These are phyloP conservation scores for Diprion similis DNA, from an alignment of 1,140 invertebrate genomes.

Conservation along the genomic window DNA sequence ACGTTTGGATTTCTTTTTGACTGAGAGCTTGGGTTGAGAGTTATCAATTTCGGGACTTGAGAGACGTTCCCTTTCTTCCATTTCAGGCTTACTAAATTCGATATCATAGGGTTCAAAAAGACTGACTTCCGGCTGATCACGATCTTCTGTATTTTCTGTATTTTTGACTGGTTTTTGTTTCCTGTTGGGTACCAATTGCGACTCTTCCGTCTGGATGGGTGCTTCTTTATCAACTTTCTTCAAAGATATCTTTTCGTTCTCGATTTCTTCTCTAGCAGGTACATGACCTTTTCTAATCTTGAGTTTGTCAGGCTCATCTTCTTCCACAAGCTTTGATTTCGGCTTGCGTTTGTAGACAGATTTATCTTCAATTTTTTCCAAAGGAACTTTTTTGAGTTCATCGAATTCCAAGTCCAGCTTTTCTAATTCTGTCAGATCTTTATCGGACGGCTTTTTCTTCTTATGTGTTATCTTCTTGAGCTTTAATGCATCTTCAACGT, in stretches of 20 bases:
- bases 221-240: constrained; percentile 32
- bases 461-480: constrained; percentile 44
- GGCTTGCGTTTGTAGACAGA: constrained; percentile 24
- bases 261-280: constrained; percentile 31
- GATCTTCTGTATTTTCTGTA: constrained; percentile 15
- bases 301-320: constrained; percentile 29
- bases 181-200: background rate
- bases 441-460: constrained; percentile 39
- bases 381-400: constrained; percentile 51
- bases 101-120: constrained; percentile 32
- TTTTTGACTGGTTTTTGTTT: background rate
- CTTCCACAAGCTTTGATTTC: constrained; percentile 23
- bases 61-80: constrained; percentile 21
- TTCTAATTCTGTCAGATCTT: constrained; percentile 34
- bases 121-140: constrained; percentile 31
- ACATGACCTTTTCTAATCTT: constrained; percentile 37
- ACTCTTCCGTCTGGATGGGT: background rate
- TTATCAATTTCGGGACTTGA: constrained; percentile 24
- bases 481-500: constrained; percentile 49
- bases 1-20: background rate
- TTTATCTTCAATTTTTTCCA: constrained; percentile 40
- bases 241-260: constrained; percentile 27
- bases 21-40: constrained; percentile 14
- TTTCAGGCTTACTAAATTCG: constrained; percentile 28
- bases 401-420: constrained; percentile 37